Conservation (phyloP, 2,113 vertebrate species). For the Cnemophilus loriae region DNA sequence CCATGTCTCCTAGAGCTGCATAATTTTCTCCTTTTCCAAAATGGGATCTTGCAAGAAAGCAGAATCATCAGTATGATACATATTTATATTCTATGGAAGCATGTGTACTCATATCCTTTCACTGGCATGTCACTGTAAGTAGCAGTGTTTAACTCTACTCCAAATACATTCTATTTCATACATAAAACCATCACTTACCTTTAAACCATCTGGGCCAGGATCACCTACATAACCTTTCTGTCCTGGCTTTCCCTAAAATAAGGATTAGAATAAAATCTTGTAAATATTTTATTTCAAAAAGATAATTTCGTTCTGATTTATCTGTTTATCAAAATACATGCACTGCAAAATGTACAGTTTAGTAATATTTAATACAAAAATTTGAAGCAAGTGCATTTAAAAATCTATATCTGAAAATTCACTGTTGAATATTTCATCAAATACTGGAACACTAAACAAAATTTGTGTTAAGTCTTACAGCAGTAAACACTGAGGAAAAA, state of each 20-base stretch:
- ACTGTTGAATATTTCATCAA: not conserved
- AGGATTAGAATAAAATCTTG: not conserved
- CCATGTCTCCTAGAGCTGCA: not conserved
- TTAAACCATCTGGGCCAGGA: slow-evolving; percentile 83
- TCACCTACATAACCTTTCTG: slow-evolving; percentile 86
- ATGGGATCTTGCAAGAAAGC: not conserved
- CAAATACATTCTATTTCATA: not conserved
- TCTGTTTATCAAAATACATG: not conserved
- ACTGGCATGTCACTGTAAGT: not conserved
- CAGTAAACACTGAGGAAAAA: not conserved
- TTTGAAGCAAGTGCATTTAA: not conserved
- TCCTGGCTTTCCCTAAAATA: slow-evolving; percentile 85
- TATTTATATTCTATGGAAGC: not conserved
- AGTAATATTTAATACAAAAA: not conserved
- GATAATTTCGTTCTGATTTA: not conserved
- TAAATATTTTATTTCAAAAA: not conserved
- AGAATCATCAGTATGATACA: not conserved
- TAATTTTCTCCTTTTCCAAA: not conserved
- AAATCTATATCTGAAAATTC: not conserved
- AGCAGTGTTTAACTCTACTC: not conserved
- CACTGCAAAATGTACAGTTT: not conserved
- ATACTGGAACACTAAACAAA: not conserved
- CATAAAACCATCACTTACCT: slow-evolving; percentile 65
- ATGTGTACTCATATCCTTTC: not conserved
- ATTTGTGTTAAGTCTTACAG: not conserved